These are phyloP conservation scores for Scolopax mira DNA, from an alignment of 2,113 vertebrate species.

Conservation along the genomic window DNA sequence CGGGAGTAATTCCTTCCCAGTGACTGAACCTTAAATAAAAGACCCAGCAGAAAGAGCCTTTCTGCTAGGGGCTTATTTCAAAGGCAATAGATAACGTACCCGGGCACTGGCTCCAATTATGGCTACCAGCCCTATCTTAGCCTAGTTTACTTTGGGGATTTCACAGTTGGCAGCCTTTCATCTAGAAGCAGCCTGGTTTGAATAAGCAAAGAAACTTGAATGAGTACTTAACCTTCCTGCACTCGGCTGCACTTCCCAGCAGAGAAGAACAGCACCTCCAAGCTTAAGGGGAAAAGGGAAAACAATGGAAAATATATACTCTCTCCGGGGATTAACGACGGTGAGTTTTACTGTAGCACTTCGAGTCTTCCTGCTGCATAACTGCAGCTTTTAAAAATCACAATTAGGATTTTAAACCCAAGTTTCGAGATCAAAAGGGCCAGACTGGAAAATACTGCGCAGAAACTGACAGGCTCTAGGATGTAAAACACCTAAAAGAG, in stretches of 20 bases:
- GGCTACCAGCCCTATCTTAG: conserved; percentile 34
- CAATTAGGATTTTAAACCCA: conserved; percentile 54
- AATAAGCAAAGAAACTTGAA: conserved; percentile 63
- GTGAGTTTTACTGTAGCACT: conserved; percentile 19
- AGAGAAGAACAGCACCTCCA: conserved; percentile 55
- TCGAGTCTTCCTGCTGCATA: conserved; percentile 9
- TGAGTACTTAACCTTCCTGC: conserved; percentile 65
- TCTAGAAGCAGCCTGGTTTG: conserved; percentile 59
- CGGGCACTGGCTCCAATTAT: conserved; percentile 50
- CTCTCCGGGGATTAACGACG: conserved; percentile 7
- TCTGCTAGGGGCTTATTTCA: conserved; percentile 44
- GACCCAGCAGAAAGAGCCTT: neutral
- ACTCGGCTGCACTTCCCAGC: conserved; percentile 41
- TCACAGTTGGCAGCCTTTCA: conserved; percentile 60
- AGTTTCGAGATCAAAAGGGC: conserved; percentile 50
- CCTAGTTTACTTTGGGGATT: conserved; percentile 61
- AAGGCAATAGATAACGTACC: conserved; percentile 43
- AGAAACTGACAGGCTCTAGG: neutral
- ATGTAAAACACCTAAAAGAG: neutral
- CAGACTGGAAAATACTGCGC: neutral
- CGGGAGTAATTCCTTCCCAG: neutral
- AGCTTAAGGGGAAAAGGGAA: conserved; percentile 42
- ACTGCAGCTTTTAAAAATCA: conserved; percentile 48
- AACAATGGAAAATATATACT: conserved; percentile 45
- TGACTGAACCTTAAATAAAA: conserved; percentile 23